These are phyloP conservation scores for Prunella strophiata DNA, from an alignment of 2,797 vertebrate genomes.

Conservation along the genomic window DNA sequence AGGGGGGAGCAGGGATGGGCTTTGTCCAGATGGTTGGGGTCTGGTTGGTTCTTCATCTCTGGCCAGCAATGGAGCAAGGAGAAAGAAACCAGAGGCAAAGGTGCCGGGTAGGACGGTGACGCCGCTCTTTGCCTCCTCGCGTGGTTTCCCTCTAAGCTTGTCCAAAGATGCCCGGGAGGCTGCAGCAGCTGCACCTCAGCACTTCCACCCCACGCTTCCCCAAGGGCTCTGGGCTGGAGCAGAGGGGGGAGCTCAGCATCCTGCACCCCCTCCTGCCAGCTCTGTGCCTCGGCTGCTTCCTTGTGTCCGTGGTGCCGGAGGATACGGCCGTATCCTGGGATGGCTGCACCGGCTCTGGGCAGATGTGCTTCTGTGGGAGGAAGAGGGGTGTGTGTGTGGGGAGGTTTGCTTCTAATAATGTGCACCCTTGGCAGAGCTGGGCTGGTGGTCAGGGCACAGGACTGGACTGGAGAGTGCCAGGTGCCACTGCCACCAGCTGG, in stretches of 20 bases:
- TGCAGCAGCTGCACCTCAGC: constrained; percentile 56
- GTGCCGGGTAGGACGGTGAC: accelerated
- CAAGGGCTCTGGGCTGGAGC: background rate
- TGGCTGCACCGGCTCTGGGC: background rate
- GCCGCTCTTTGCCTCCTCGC: background rate
- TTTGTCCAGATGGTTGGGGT: background rate
- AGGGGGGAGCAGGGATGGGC: background rate
- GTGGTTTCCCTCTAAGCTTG: constrained; percentile 33
- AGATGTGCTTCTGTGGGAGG: background rate
- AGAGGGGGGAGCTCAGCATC: background rate
- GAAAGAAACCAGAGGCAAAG: constrained; percentile 32
- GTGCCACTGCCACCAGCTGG: constrained; percentile 7
- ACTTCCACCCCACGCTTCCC: constrained; percentile 33
- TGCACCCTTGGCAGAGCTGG: constrained; percentile 29
- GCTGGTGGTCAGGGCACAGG: background rate
- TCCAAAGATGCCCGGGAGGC: constrained; percentile 35
- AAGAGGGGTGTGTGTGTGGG: background rate
- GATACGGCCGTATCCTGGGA: background rate
- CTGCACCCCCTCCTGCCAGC: background rate
- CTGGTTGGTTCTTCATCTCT: background rate
- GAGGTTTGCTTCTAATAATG: constrained; percentile 51
- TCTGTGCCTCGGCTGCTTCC: background rate
- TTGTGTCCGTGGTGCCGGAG: background rate
- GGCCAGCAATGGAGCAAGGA: background rate
- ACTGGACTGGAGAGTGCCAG: background rate